Base-by-base conservation (phyloP, 2,888 invertebrate species). In the Amblyjoppa proteus region DNA sequence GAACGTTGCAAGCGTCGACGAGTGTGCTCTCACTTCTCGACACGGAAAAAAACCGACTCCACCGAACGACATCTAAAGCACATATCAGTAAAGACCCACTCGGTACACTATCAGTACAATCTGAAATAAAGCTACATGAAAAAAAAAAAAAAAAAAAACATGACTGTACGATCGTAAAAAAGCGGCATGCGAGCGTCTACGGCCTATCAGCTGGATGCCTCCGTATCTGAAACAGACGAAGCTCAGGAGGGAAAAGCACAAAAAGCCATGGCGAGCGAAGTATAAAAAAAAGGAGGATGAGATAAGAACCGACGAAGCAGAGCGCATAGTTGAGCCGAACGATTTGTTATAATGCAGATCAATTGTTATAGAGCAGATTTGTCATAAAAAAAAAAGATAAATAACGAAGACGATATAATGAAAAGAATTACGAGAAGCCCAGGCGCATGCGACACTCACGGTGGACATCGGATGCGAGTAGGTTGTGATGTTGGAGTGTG, bases 371-470 rank as follows among this genome's bases (percentile, higher is more conserved):
- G 3, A 45, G 45, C 45, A 45, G 45, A 69, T 64, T 25, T 7
- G 58, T 16, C n/a, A 45, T 0, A 56, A 11, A n/a, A 69, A 58
- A 9, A 58, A 79, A 75, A 51, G 20, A 45, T 49, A 61, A 58
- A 76, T 11, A 58, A 74, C 61, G 77, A 66, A 82, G 79, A 66
- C 25, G 28, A 68, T 28, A 77, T 41, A 76, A 81, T 64, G 11
- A 81, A 28, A 78, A 77, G 81, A 81, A 74, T 64, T 86, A 82
- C 85, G 80, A 86, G 79, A 88, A 90, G 91, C 89, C 53, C 87
- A 89, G 87, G 92, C 92, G 90, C 93, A 94, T 94, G 94, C 94
- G 91, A 94, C 93, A 94, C 94, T 94, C 94, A 94, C 94, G 93
- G 93, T 93, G 93, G 90, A 93, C 91, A 94, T 94, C 92, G 93